phyloP scores from a whole-genome alignment of 2,888 invertebrate genomes.

The Cinara cedri region DNA sequence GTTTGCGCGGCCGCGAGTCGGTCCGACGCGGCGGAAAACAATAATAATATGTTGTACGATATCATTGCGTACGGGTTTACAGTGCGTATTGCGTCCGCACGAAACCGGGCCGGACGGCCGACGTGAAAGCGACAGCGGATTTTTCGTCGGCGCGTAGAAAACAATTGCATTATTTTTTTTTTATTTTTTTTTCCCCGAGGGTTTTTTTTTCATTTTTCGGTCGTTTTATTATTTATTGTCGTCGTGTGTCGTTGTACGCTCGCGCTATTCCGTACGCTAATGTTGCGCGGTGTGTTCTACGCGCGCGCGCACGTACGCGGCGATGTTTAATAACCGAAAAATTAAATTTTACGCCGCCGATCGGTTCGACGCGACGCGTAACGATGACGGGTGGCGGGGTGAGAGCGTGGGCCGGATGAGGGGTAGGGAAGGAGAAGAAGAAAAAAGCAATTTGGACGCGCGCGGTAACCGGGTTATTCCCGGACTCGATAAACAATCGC shows the following conservation, averaged over 20 bases:
- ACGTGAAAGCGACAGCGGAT: neutral
- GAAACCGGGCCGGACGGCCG: neutral
- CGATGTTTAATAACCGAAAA: constrained; percentile 45
- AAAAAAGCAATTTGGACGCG: constrained; percentile 51
- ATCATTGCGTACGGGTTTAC: no score
- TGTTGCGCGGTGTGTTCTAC: no score
- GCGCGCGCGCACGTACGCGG: no score
- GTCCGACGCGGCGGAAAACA: no score
- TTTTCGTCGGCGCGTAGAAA: neutral
- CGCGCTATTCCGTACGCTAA: no score
- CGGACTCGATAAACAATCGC: constrained; percentile 48
- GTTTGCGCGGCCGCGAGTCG: no score
- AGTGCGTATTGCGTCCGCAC: neutral
- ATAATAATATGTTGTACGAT: no score
- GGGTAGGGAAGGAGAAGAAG: neutral
- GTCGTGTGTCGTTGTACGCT: no score
- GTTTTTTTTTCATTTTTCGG: no score
- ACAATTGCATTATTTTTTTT: neutral
- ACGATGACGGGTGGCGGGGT: no score
- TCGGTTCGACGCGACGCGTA: constrained; percentile 30
- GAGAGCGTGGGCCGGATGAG: no score
- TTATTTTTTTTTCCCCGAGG: neutral
- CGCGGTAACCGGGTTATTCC: constrained; percentile 49
- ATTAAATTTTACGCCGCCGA: constrained; percentile 45
- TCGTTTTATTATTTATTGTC: neutral